These are phyloP conservation scores for Parnassius smintheus DNA, from an alignment of 2,888 invertebrate species.

Conservation along the genomic window DNA sequence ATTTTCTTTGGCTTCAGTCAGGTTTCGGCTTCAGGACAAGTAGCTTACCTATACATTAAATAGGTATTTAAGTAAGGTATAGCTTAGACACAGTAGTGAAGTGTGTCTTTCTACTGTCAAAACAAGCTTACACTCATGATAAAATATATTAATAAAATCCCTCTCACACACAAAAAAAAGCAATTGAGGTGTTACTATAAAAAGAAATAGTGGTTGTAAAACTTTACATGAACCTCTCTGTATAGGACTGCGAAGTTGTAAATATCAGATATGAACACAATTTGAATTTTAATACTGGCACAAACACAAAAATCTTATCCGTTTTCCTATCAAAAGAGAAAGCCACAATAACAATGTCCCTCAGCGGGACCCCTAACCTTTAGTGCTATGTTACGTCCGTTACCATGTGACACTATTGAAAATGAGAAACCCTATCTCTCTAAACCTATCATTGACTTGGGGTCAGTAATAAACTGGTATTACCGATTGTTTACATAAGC, in stretches of 20 bases:
- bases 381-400: constrained; percentile 8
- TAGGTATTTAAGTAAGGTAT: too few species aligned
- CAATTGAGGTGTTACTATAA: constrained; percentile 16
- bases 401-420: constrained; percentile 24
- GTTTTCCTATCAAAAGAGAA: constrained; percentile 21
- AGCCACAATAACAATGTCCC: constrained; percentile 9
- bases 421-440: constrained; percentile 30
- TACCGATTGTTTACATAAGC: constrained; percentile 47
- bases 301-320: constrained; percentile 26
- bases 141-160: constrained; percentile 1
- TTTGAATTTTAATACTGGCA: constrained; percentile 22
- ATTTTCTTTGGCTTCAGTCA: too few species aligned
- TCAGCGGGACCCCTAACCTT: constrained; percentile 17
- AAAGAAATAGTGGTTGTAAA: constrained; percentile 14
- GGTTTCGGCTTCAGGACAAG: too few species aligned
- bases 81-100: too few species aligned
- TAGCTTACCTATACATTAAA: too few species aligned
- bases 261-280: constrained; percentile 15
- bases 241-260: constrained; percentile 17
- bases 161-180: constrained; percentile 23
- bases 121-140: background rate
- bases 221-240: constrained; percentile 13
- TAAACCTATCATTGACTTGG: constrained; percentile 51
- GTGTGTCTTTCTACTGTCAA: background rate
- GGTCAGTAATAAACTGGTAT: constrained; percentile 52